Percentiles rank a stretch among this genome's conserved stretches.
Conservation (phyloP, 2,113 vertebrate genomes). For the Myrmecobius fasciatus region DNA sequence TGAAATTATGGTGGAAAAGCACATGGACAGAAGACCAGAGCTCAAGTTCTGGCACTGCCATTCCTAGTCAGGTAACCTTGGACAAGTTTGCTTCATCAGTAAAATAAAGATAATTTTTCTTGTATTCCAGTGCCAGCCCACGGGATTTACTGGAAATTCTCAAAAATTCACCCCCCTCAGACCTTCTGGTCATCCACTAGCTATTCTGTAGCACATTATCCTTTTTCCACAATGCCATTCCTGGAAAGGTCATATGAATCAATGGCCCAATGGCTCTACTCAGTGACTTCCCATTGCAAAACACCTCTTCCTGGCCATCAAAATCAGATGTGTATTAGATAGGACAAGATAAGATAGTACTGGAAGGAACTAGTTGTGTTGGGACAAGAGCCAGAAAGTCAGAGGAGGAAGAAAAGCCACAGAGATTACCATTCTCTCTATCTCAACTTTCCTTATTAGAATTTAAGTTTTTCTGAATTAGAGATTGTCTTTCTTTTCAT, state of each 20-base stretch:
- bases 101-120: neutral
- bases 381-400: no score
- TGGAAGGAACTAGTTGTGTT: no score
- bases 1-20: neutral
- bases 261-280: neutral
- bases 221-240: neutral
- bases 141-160: neutral
- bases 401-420: no score
- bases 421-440: no score
- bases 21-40: neutral
- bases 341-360: no score
- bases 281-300: neutral
- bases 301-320: neutral
- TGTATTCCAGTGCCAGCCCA: neutral
- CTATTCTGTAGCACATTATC: neutral
- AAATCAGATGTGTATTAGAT: neutral
- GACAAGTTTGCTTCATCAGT: neutral
- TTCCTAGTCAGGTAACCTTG: neutral
- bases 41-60: neutral
- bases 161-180: neutral
- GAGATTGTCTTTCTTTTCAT: neutral
- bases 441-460: neutral
- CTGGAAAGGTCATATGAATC: neutral
- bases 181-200: neutral
- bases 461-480: neutral